Evolutionary conservation across 2,113 vertebrate species (phyloP).

Genomic region (Sterrhoptilus dennistouni): DNA sequence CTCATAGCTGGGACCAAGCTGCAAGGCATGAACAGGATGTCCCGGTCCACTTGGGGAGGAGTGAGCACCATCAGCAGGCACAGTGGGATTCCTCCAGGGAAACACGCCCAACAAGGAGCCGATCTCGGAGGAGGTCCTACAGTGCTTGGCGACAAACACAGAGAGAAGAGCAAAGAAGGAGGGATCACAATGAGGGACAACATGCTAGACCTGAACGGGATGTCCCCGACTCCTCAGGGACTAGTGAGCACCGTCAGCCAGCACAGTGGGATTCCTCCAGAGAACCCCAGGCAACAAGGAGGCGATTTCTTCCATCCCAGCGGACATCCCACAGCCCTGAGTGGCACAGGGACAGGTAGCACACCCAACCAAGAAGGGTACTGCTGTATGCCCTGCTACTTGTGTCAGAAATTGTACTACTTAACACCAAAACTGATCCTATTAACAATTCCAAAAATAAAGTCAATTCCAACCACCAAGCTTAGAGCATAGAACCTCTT

Average conservation of each 20-base stretch:
- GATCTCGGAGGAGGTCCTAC: background rate
- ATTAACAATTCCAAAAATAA: background rate
- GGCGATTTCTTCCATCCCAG: rapidly evolving
- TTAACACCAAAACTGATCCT: background rate
- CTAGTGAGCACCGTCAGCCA: rapidly evolving
- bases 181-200: background rate
- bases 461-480: background rate
- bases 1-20: rapidly evolving
- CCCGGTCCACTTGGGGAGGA: background rate
- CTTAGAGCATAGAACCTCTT: background rate
- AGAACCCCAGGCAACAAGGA: rapidly evolving
- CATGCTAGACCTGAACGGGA: background rate
- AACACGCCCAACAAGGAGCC: rapidly evolving
- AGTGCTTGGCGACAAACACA: background rate
- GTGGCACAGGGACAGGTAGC: rapidly evolving
- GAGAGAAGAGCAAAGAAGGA: background rate
- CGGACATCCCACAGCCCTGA: rapidly evolving
- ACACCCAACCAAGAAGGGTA: background rate
- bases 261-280: rapidly evolving
- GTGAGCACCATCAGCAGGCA: rapidly evolving
- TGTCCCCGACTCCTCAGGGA: rapidly evolving
- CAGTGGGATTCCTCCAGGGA: background rate
- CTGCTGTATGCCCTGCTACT: background rate
- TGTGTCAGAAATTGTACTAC: background rate
- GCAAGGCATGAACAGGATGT: rapidly evolving